Base-by-base conservation (phyloP, 2,113 vertebrate species). In the Nymphicus hollandicus region DNA sequence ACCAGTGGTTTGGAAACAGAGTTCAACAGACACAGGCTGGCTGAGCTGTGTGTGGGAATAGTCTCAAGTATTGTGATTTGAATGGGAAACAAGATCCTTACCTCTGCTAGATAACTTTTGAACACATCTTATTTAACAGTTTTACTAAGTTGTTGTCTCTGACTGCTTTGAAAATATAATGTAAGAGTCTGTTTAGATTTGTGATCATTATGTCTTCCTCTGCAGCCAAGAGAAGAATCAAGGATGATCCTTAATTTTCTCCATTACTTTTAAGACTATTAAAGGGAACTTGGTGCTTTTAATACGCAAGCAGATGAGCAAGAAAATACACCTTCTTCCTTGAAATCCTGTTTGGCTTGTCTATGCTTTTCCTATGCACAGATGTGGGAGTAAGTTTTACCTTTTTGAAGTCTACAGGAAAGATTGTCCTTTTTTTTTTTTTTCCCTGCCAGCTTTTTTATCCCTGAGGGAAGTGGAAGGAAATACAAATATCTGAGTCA, bases 11-110 rank as follows among this genome's bases (percentile, higher is more conserved):
- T 78, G 80, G 72, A 60, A 87, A 89, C 9, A 24, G 5, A 13
- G 10, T 64, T 71, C 7, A 64, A 14, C 12, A n/a, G 27, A 37
- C 6, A 33, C 3, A 2, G 0, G 0, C 8, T 56, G 39, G 13
- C 24, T 72, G 35, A 82, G 11, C 33, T 71, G 13, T 33, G 29
- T 60, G 41, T 10, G 69, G 44, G 79, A 29, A 11, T 33, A 60
- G 10, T n/a, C 31, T 56, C n/a, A 39, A 39, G 11, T 74, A 37
- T 3, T 69, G 29, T 61, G 5, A 64, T 74, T 81, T 64, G 41
- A 74, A 66, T n/a, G 25, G 10, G 23, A 85, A 80, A 43, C 29
- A 56, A 52, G 33, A 35, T 3, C 19, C 46, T 86, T 50, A n/a
- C 11, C 19, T 52, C 58, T 63, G 55, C 23, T 52, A 60, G 9